These are phyloP conservation scores for Camarhynchus parvulus DNA, from an alignment of 2,113 vertebrate species.

Conservation along the genomic window DNA sequence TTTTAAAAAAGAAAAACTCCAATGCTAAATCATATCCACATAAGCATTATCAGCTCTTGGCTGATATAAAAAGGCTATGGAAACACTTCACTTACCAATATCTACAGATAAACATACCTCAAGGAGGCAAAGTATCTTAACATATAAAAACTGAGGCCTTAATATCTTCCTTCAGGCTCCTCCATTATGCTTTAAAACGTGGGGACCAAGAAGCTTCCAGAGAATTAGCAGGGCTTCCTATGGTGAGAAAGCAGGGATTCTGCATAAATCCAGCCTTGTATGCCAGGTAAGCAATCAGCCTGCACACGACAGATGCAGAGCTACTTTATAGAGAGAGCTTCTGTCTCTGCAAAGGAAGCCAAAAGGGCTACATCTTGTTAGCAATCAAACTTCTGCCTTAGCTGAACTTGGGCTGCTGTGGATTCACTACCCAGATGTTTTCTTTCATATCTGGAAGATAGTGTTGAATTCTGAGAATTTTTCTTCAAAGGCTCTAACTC, in stretches of 20 bases:
- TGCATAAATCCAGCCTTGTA: neutral
- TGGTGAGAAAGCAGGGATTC: neutral
- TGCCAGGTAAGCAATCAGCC: rapidly evolving
- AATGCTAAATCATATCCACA: neutral
- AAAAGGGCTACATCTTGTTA: neutral
- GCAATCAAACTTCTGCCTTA: neutral
- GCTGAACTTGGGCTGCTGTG: neutral
- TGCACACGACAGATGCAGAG: neutral
- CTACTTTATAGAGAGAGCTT: neutral
- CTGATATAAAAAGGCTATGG: neutral
- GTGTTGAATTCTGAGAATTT: neutral
- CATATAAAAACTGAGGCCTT: neutral
- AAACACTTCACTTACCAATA: neutral
- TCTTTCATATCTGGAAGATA: neutral
- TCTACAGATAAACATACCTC: neutral
- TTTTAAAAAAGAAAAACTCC: neutral
- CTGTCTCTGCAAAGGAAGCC: neutral
- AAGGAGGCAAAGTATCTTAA: neutral
- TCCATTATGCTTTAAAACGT: neutral
- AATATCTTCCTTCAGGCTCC: neutral
- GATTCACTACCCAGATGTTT: neutral
- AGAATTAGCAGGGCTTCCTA: neutral
- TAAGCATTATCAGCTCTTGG: neutral
- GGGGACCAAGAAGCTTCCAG: neutral
- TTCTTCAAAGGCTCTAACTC: neutral